These are phyloP conservation scores for Henicopernis longicauda DNA, from an alignment of 2,113 vertebrate genomes.

Conservation along the genomic window DNA sequence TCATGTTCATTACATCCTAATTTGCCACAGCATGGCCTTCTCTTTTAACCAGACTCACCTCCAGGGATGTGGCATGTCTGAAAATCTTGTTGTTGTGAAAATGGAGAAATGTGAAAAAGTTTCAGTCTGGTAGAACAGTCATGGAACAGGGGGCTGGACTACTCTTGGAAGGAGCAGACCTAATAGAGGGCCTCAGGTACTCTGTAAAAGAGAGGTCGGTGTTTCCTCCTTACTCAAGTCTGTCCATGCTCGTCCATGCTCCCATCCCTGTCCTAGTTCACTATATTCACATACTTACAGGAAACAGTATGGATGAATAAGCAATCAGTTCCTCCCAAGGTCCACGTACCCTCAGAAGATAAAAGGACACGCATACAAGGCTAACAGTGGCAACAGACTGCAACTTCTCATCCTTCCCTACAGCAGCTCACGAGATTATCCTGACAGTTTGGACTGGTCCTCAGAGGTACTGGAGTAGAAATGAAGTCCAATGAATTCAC, in stretches of 20 bases:
- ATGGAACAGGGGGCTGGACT: background rate
- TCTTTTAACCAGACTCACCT: background rate
- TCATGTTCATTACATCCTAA: background rate
- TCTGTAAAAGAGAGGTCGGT: background rate
- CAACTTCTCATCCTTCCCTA: background rate
- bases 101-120: background rate
- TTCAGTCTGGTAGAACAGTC: background rate
- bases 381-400: background rate
- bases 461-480: background rate
- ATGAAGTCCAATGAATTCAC: background rate
- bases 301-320: background rate
- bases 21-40: background rate
- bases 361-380: rapidly evolving
- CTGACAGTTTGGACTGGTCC: background rate
- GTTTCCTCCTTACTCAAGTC: background rate
- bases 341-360: background rate
- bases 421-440: background rate
- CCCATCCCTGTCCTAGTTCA: background rate
- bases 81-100: background rate
- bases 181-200: background rate
- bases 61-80: background rate
- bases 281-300: background rate
- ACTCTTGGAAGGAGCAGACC: background rate
- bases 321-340: background rate
- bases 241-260: background rate